A percentile compares a stretch with the other conserved stretches of the same genome.
These are phyloP conservation scores for Eurypyga helias DNA, from an alignment of 2,113 vertebrate genomes.

Conservation along the genomic window DNA sequence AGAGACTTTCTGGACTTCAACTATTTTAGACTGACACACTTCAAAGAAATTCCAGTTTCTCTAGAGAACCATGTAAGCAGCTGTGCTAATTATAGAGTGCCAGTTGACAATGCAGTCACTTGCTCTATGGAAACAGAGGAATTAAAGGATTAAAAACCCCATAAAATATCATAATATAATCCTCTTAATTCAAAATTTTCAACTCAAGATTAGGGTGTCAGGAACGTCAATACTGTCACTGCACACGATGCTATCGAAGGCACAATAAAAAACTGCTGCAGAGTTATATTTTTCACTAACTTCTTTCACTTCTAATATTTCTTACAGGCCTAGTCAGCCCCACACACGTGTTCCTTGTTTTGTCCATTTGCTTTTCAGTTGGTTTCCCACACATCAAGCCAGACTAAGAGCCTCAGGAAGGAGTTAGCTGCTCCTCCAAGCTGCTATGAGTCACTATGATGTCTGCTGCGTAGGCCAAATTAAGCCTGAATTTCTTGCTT, in stretches of 20 bases:
- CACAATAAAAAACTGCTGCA: background rate
- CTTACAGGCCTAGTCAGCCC: background rate
- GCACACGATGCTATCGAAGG: background rate
- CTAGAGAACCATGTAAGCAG: background rate
- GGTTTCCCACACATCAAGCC: slow-evolving; percentile 44
- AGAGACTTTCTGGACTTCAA: background rate
- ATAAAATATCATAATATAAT: background rate
- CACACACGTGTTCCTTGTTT: slow-evolving; percentile 28
- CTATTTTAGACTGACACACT: background rate
- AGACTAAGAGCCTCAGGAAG: slow-evolving; percentile 18
- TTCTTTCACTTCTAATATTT: background rate
- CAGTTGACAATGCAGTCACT: background rate
- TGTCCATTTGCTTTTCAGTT: slow-evolving; percentile 15
- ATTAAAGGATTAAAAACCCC: slow-evolving; percentile 12
- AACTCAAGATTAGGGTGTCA: background rate
- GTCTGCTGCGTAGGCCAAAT: slow-evolving; percentile 37
- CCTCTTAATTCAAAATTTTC: background rate
- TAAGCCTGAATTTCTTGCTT: slow-evolving; percentile 70
- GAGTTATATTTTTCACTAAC: background rate
- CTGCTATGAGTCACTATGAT: slow-evolving; percentile 43
- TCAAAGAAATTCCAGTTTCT: slow-evolving; percentile 24
- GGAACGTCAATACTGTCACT: background rate
- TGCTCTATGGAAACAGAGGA: background rate
- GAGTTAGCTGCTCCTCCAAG: slow-evolving; percentile 31
- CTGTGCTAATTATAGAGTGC: slow-evolving; percentile 3